Percentiles rank a stretch among this genome's conserved stretches.
Conservation (phyloP, 2,797 vertebrate species). For the Holocentrus rufus region DNA sequence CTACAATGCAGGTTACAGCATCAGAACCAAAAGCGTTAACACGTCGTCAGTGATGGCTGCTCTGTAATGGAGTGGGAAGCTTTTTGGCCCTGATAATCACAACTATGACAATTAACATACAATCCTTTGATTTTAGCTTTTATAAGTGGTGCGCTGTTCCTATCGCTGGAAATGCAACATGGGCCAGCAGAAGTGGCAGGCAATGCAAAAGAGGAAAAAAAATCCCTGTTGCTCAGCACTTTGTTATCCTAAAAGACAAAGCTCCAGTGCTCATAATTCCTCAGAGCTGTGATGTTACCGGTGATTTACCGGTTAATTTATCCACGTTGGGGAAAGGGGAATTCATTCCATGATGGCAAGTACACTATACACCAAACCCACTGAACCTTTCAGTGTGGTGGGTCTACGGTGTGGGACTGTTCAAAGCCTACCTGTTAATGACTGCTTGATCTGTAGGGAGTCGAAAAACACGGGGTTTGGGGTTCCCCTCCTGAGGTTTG, state of each 20-base stretch:
- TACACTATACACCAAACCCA: too few species aligned
- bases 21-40: background rate
- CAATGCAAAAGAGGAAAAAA: too few species aligned
- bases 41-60: background rate
- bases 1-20: background rate
- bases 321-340: too few species aligned
- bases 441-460: slow-evolving; percentile 87
- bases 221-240: too few species aligned
- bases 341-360: too few species aligned
- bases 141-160: too few species aligned
- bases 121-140: too few species aligned
- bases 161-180: background rate
- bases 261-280: background rate
- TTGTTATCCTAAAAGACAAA: background rate
- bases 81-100: background rate
- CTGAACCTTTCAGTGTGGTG: too few species aligned
- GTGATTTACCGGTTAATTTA: too few species aligned
- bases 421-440: slow-evolving; percentile 89
- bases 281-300: background rate
- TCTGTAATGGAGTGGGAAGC: background rate
- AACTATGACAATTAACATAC: too few species aligned
- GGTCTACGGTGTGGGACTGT: background rate
- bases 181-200: background rate
- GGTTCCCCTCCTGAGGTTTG: slow-evolving; percentile 92
- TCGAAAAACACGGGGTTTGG: slow-evolving; percentile 92